Percentiles rank a stretch among this genome's conserved stretches.
Conservation (phyloP, 64 coral and sea anemone species). For the Pocillopora damicornis region DNA sequence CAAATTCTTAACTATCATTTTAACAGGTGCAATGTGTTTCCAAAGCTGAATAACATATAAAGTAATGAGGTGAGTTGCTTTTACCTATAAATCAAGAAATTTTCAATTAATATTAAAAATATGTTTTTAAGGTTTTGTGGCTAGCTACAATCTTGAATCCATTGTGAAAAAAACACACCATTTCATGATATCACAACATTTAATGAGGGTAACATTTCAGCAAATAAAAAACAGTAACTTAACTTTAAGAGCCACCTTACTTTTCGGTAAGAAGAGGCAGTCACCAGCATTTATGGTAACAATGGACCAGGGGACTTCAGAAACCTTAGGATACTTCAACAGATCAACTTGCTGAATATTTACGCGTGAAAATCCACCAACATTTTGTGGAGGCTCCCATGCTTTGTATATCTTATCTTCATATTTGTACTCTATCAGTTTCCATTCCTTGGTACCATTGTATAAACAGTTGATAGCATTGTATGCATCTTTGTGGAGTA, state of each 20-base stretch:
- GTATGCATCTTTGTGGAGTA: constrained; percentile 98
- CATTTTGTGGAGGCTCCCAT: constrained; percentile 84
- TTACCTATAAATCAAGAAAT: too few species aligned
- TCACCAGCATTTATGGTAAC: constrained; percentile 88
- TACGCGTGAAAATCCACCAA: constrained; percentile 82
- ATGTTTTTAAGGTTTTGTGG: too few species aligned
- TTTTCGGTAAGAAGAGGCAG: constrained; percentile 92
- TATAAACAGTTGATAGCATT: constrained; percentile 96
- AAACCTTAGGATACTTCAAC: constrained; percentile 73
- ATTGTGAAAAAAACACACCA: too few species aligned
- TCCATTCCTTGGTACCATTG: constrained; percentile 98
- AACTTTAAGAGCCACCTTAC: constrained; percentile 36
- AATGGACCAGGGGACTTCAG: constrained; percentile 83
- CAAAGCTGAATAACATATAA: too few species aligned
- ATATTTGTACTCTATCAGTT: constrained; percentile 94
- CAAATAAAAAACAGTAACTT: too few species aligned
- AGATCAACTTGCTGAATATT: constrained; percentile 75
- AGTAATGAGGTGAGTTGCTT: too few species aligned
- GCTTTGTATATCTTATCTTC: constrained; percentile 96
- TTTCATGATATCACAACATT: too few species aligned
- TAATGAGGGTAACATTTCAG: too few species aligned
- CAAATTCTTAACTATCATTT: too few species aligned
- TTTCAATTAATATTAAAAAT: too few species aligned
- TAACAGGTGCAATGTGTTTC: too few species aligned
- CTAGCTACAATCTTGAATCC: too few species aligned